phyloP scores from a whole-genome alignment of 2,888 invertebrate genomes.

The Erebia aethiops region DNA sequence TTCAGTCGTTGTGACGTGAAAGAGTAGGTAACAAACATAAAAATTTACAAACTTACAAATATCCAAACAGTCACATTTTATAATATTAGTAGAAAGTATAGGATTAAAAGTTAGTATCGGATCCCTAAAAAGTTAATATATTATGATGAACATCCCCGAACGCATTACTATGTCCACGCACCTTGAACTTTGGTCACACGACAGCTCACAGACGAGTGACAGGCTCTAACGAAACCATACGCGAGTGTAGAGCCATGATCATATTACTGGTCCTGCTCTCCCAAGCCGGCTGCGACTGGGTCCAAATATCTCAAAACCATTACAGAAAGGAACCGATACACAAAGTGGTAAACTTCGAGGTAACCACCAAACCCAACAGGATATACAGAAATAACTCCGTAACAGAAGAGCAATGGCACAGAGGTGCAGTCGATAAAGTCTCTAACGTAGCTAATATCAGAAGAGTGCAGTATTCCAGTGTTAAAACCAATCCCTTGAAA shows the following conservation, averaged over 20 bases:
- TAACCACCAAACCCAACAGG: slow-evolving; percentile 42
- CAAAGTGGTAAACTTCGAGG: slow-evolving; percentile 32
- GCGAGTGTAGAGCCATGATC: slow-evolving; percentile 45
- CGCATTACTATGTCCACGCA: slow-evolving; percentile 1
- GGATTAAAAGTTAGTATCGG: background rate
- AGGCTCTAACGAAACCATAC: slow-evolving; percentile 31
- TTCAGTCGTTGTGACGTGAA: no score
- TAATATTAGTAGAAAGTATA: no score
- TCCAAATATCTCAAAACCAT: slow-evolving; percentile 71
- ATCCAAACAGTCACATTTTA: no score
- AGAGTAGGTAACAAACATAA: no score
- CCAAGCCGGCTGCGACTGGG: slow-evolving; percentile 63
- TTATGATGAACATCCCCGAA: background rate
- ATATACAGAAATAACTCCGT: slow-evolving; percentile 56
- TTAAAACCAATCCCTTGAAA: slow-evolving; percentile 33
- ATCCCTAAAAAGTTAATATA: background rate
- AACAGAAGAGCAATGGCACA: slow-evolving; percentile 47
- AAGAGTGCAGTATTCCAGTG: slow-evolving; percentile 44
- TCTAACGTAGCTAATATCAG: slow-evolving; percentile 53
- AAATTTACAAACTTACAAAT: no score
- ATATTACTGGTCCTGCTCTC: slow-evolving; percentile 53
- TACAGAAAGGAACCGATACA: slow-evolving; percentile 55
- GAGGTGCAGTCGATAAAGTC: slow-evolving; percentile 51
- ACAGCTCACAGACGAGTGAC: slow-evolving; percentile 49
- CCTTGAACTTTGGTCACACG: slow-evolving; percentile 51